Evolutionary conservation across 2,888 invertebrate genomes (phyloP).

Genomic region (Eupithecia centaureata): DNA sequence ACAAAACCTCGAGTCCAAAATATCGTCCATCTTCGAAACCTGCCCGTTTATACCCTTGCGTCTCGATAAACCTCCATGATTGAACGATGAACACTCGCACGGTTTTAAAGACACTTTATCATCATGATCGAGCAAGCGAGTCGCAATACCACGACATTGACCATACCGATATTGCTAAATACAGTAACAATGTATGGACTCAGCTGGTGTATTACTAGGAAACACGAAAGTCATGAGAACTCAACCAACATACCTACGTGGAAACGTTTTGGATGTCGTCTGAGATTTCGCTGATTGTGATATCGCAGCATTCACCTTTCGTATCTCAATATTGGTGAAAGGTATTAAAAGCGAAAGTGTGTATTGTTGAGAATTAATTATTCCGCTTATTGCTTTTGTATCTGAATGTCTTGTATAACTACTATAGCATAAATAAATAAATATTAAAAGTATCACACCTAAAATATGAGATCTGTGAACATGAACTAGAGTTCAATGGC

Average conservation of each 20-base stretch:
- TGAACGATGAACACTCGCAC: constrained; percentile 30
- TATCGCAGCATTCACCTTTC: constrained; percentile 60
- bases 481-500: constrained; percentile 10
- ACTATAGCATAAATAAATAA: not conserved
- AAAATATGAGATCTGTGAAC: not conserved
- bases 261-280: constrained; percentile 17
- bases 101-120: constrained; percentile 34
- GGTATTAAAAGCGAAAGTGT: constrained; percentile 59
- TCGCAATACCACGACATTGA: constrained; percentile 30
- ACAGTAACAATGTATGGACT: not conserved
- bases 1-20: constrained; percentile 5
- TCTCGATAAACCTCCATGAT: constrained; percentile 54
- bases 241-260: constrained; percentile 6
- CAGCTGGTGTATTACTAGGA: not conserved
- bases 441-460: not conserved
- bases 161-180: constrained; percentile 19
- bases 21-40: not conserved
- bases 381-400: constrained; percentile 3
- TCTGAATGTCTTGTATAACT: constrained; percentile 1
- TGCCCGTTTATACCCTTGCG: constrained; percentile 18
- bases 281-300: constrained; percentile 25
- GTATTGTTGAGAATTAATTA: constrained; percentile 36
- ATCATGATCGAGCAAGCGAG: constrained; percentile 27
- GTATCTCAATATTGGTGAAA: constrained; percentile 63
- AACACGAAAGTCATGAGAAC: constrained; percentile 17